phyloP scores from a whole-genome alignment of 2,113 vertebrate genomes.

The Indicator maculatus region DNA sequence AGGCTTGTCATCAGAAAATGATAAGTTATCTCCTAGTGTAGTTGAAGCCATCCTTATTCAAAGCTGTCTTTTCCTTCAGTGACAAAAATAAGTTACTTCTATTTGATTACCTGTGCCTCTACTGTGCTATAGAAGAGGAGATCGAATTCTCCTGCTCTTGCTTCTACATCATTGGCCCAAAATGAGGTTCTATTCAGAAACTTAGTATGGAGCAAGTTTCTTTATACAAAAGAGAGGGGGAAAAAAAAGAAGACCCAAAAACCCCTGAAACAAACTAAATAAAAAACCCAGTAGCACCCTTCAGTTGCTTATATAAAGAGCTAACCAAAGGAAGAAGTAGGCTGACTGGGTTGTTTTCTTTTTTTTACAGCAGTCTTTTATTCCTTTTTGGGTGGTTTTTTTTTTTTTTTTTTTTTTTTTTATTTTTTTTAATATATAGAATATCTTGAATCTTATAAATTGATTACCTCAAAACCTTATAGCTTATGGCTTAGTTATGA shows the following conservation, averaged over 20 bases:
- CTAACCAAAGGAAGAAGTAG: background rate
- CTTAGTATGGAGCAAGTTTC: background rate
- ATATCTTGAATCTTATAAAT: background rate
- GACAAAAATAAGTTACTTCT: conserved; percentile 49
- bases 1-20: conserved; percentile 26
- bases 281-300: too few relatives aligned
- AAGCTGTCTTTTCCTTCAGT: conserved; percentile 7
- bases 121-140: conserved; percentile 4
- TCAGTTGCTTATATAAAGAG: background rate
- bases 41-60: conserved; percentile 38
- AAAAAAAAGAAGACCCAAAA: too few relatives aligned
- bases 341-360: background rate
- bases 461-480: background rate
- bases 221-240: background rate
- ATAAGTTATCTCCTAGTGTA: conserved; percentile 3
- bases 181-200: background rate
- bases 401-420: background rate
- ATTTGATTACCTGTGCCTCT: background rate
- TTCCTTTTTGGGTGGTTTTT: too few relatives aligned
- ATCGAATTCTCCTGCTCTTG: background rate
- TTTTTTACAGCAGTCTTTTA: background rate
- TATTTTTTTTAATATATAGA: background rate
- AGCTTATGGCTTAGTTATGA: background rate
- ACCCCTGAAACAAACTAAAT: too few relatives aligned
- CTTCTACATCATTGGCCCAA: background rate